phyloP scores from a whole-genome alignment of 2,888 invertebrate genomes.

The Drosophila merina region DNA sequence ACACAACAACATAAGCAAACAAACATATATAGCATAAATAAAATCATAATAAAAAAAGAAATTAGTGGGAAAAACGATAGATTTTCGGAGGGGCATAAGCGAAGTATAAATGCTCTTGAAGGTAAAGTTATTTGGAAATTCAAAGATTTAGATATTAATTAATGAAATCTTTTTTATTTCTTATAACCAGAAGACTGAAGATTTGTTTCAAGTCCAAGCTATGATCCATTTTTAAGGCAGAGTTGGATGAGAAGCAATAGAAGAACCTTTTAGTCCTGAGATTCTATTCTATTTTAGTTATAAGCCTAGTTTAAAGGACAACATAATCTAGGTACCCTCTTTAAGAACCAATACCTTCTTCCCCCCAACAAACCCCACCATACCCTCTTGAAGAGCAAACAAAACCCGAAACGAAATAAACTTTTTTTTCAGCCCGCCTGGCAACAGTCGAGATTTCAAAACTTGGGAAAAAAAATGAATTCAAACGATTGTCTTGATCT shows the following conservation, averaged over 20 bases:
- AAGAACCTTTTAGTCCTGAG: no score
- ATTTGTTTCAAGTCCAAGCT: no score
- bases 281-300: no score
- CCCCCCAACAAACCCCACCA: neutral
- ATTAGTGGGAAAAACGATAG: neutral
- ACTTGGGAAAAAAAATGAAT: neutral
- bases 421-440: neutral
- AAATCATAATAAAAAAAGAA: conserved; percentile 2
- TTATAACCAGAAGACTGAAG: no score
- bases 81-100: neutral
- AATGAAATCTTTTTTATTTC: no score
- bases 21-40: neutral
- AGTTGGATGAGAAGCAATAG: no score
- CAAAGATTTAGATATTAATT: no score
- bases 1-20: neutral
- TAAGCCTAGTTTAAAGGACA: no score
- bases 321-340: no score
- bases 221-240: no score
- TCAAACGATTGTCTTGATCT: neutral
- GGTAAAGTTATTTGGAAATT: no score
- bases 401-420: neutral
- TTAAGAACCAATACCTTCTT: no score
- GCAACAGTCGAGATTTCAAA: neutral
- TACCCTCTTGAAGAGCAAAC: neutral
- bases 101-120: neutral